A percentile compares a stretch with the other conserved stretches of the same genome.
Conservation (phyloP, 2,888 invertebrate genomes). For the Lasioglossum leucozonium region DNA sequence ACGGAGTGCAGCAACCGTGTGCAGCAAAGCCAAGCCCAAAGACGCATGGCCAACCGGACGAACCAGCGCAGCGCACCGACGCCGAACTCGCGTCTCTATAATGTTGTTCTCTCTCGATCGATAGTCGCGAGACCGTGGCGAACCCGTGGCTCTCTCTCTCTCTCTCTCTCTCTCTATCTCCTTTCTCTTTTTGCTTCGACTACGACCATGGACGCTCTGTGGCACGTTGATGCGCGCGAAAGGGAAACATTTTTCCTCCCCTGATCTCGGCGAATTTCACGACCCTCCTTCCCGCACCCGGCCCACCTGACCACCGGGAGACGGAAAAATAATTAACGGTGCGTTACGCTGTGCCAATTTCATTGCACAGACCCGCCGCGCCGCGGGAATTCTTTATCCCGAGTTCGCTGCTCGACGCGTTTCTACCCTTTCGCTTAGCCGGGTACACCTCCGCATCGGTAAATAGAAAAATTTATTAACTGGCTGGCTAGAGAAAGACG, state of each 20-base stretch:
- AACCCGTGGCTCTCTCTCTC: neutral
- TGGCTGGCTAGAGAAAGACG: neutral
- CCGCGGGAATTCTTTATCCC: conserved; percentile 3
- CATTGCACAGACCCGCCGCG: neutral
- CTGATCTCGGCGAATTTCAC: neutral
- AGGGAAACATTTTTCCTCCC: conserved; percentile 32
- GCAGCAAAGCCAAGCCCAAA: conserved; percentile 67
- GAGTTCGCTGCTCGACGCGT: neutral
- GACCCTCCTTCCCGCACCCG: too few species aligned
- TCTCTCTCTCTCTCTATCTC: neutral
- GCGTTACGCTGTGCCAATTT: conserved; percentile 19
- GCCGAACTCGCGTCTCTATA: conserved; percentile 69
- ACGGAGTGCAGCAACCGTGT: conserved; percentile 70
- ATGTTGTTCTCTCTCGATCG: conserved; percentile 64
- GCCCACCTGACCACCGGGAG: neutral
- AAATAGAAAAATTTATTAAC: neutral
- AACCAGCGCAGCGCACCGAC: conserved; percentile 52
- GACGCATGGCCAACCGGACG: conserved; percentile 73
- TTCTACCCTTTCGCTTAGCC: neutral
- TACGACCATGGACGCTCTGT: conserved; percentile 2
- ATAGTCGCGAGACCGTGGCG: conserved; percentile 44
- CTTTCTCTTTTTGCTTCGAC: neutral
- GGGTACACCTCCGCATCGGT: neutral
- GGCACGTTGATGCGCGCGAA: conserved; percentile 1
- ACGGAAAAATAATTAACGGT: conserved; percentile 32